Conservation (phyloP, 2,797 vertebrate genomes). For the Peromyscus attwateri region DNA sequence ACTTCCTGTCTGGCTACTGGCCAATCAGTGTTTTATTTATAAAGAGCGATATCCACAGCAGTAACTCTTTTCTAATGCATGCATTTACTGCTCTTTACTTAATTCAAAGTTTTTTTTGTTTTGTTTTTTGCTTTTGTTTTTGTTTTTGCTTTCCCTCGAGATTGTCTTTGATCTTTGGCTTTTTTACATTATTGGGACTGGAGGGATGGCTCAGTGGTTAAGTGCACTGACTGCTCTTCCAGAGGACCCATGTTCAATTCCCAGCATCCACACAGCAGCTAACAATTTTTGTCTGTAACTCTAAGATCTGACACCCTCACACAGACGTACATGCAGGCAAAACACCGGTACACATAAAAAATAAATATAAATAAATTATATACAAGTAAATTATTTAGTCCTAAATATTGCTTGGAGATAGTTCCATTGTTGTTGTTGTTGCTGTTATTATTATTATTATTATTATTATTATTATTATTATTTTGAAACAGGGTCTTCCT, state of each 20-base stretch:
- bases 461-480: background rate
- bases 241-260: no score
- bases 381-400: background rate
- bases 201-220: no score
- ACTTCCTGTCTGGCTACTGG: no score
- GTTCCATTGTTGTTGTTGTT: background rate
- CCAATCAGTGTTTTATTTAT: no score
- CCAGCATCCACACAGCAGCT: no score
- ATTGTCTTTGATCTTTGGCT: background rate
- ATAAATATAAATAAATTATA: background rate
- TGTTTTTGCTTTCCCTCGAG: background rate
- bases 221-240: no score
- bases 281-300: no score
- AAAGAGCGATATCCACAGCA: no score
- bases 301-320: no score
- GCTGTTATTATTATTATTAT: no score
- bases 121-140: background rate
- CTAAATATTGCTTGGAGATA: background rate
- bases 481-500: background rate
- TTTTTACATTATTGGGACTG: background rate
- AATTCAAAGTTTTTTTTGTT: background rate
- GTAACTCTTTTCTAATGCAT: background rate
- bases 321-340: no score
- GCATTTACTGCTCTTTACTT: background rate
- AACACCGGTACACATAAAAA: no score